Base-by-base conservation (phyloP, 2,797 vertebrate genomes). In the Coracias cyanogaster region DNA sequence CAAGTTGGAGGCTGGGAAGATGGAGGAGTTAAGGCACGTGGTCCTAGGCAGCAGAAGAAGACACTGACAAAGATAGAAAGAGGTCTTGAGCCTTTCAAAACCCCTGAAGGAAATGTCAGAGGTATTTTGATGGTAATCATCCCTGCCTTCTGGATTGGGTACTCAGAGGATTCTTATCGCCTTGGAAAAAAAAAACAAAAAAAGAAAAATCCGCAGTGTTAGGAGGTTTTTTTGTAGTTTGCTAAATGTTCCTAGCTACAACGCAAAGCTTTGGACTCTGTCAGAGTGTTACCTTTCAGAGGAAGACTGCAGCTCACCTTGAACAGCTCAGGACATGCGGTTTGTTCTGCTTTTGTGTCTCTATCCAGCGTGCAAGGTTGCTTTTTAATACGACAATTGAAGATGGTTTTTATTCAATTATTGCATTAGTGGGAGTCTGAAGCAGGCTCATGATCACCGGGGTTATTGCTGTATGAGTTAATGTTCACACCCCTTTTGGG, bases 21-120 rank as follows among this genome's bases (percentile, higher is more conserved):
- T 95, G 96, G 96, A 93, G 90, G 91, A 94, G 91, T 94, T 96
- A 96, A 93, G 93, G 91, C 95, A 94, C 33, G 35, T 81, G 90
- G 80, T 67, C n/a, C 74, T 46, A 92, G 88, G 88, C 82, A 91
- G 88, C 67, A 49, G 82, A 94, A 78, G 88, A 92, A 94, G 93
- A 66, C 81, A 48, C 78, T 61, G 91, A 91, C 94, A 93, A 76
- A 93, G 91, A 93, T 94, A 95, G 96, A 93, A 93, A 60, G 86
- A 90, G 86, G 83, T 85, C 93, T 89, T 54, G 88, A 90, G 82
- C 73, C 14, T 92, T 90, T 95, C 81, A 87, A 46, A 89, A 94
- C 55, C 77, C 73, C 87, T 60, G 62, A 86, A 94, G 94, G 66
- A 90, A 90, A 88, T 72, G 93, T 94, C 94, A 96, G 82, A 81